Base-by-base conservation (phyloP, 1,140 invertebrate genomes). In the Telenomus remus region DNA sequence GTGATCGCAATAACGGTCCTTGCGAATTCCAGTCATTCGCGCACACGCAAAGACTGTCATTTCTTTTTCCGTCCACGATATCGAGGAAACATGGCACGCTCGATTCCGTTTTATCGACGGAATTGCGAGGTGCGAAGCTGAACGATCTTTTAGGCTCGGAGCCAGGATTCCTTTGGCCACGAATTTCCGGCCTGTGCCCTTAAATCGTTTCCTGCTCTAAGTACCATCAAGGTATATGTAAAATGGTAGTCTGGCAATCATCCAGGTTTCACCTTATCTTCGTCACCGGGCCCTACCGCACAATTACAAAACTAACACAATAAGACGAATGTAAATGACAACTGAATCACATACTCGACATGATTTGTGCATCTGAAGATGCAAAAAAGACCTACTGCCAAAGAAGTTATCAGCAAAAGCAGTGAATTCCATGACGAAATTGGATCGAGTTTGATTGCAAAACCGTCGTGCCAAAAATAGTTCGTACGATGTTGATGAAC, bases 221-320 rank as follows among this genome's bases (percentile, higher is more conserved):
- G 64, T 60, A 46, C 49, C 48, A 53, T 68, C 44, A 46, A 66
- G 39, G 54, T 57, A 47, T 46, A 56, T 57, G 70, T 63, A 68
- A 78, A 81, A 81, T 79, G 76, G 35, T 48, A 72, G 59, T 44
- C 66, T 79, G 78, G 76, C 76, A 54, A 79, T 77, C 72, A 72
- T 81, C 80, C 80, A 81, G 73, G 39, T 61, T 71, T 72, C 68
- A 78, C 71, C 79, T 81, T 80, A 81, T 80, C 74, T 60, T 72
- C 55, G 64, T 78, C 50, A 46, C 56, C 15, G 33, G 56, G 19
- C 59, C 48, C 68, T 57, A 66, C 46, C 51, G 59, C 39, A 71
- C 74, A 81, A 79, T 81, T 79, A 80, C 72, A 59, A 75, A 70
- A 53, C 51, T 50, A 61, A 65, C 59, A 56, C 56, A 27, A 27